Conservation (phyloP, 2,888 invertebrate genomes). For the Stenodema calcarata region DNA sequence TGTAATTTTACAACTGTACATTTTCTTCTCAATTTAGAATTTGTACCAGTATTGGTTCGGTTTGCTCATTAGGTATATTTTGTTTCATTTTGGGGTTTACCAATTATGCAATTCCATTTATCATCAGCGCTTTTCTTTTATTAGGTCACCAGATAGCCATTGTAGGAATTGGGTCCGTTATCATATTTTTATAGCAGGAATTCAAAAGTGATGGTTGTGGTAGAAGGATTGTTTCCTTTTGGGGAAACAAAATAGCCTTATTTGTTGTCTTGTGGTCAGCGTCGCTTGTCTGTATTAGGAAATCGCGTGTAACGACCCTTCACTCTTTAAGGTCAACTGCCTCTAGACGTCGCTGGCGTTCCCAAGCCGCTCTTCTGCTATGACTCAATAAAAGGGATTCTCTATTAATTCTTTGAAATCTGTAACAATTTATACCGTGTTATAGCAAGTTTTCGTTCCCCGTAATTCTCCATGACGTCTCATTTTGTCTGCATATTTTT, state of each 20-base stretch:
- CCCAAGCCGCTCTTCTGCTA: background rate
- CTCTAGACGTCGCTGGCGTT: background rate
- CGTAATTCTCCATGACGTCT: background rate
- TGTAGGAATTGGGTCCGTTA: no score
- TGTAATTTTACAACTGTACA: no score
- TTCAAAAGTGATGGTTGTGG: background rate
- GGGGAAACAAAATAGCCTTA: background rate
- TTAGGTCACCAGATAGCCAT: no score
- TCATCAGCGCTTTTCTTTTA: no score
- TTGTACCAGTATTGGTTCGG: no score
- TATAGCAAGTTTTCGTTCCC: background rate
- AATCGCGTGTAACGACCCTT: background rate
- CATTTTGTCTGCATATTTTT: background rate
- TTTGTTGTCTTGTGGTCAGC: background rate
- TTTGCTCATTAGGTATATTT: no score
- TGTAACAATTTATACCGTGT: background rate
- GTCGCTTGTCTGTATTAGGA: background rate
- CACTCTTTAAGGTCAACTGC: background rate
- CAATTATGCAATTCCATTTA: no score
- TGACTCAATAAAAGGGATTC: background rate
- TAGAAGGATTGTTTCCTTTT: background rate
- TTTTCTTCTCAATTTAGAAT: no score
- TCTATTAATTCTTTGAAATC: background rate
- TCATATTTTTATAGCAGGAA: no score
- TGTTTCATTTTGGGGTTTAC: no score